Percentiles rank a stretch among this genome's conserved stretches.
These are phyloP conservation scores for Madoqua kirkii DNA, from an alignment of 2,113 vertebrate species.

Conservation along the genomic window DNA sequence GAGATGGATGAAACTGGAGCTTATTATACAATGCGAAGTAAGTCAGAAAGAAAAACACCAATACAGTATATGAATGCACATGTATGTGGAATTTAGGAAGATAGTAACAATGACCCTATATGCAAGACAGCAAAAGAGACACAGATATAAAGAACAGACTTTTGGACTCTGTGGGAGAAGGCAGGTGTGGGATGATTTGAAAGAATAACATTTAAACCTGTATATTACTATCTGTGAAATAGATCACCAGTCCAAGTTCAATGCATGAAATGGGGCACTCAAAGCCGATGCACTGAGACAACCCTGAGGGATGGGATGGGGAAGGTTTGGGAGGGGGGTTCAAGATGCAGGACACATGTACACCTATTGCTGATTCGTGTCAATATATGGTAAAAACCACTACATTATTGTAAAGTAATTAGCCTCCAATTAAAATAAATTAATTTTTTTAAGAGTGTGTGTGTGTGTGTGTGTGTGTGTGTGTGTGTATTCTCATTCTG, in stretches of 20 bases:
- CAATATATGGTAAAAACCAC: neutral
- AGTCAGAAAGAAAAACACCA: neutral
- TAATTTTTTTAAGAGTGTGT: neutral
- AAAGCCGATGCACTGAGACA: neutral
- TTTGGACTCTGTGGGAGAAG: neutral
- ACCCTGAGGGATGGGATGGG: neutral
- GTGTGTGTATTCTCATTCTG: neutral
- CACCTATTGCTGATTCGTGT: neutral
- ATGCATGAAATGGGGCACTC: neutral
- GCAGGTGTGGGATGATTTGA: neutral
- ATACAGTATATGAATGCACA: neutral
- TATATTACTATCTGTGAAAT: neutral
- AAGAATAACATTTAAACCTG: neutral
- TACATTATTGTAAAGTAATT: neutral
- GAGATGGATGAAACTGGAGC: neutral
- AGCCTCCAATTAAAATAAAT: neutral
- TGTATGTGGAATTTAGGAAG: neutral
- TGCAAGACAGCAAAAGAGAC: neutral
- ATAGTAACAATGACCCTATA: rapidly evolving
- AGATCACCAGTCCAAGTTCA: neutral
- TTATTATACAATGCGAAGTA: neutral
- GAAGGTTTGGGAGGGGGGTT: neutral
- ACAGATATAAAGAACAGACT: neutral
- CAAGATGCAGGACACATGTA: neutral
- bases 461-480: no score